A percentile compares a stretch with the other conserved stretches of the same genome.
Conservation (phyloP, 2,797 vertebrate genomes). For the Sciaenops ocellatus region DNA sequence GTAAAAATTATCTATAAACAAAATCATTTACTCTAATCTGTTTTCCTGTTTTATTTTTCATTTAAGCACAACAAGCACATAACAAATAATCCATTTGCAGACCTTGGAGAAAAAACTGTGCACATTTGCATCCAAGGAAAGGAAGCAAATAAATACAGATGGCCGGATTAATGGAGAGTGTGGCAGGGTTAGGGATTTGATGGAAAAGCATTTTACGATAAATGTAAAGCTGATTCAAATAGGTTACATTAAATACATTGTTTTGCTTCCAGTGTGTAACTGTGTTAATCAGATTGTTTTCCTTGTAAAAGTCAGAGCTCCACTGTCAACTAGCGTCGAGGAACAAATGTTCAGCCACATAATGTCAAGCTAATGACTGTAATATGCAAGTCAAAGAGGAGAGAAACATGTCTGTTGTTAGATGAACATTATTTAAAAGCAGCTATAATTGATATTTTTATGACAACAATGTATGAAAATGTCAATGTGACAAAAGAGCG, state of each 20-base stretch:
- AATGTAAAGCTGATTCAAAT: slow-evolving; percentile 4
- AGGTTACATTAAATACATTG: neutral
- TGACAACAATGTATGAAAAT: neutral
- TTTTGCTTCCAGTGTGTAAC: neutral
- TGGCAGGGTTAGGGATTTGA: slow-evolving; percentile 4
- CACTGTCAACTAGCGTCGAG: neutral
- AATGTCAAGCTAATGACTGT: slow-evolving; percentile 28
- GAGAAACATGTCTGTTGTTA: slow-evolving; percentile 4
- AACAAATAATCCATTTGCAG: neutral
- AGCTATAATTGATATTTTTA: neutral
- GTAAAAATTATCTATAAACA: neutral
- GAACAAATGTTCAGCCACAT: slow-evolving; percentile 18
- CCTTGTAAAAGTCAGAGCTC: neutral
- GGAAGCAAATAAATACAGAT: neutral
- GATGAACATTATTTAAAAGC: neutral
- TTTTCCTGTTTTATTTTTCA: neutral
- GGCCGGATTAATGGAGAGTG: neutral
- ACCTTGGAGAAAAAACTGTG: neutral
- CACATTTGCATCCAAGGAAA: neutral
- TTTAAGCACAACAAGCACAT: neutral
- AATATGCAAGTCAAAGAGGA: slow-evolving; percentile 22
- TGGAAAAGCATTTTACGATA: neutral
- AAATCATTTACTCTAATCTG: neutral
- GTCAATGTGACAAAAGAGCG: too few relatives aligned
- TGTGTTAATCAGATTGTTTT: neutral